Conservation (phyloP, 1,140 invertebrate species). For the Phocides pigmalion region DNA sequence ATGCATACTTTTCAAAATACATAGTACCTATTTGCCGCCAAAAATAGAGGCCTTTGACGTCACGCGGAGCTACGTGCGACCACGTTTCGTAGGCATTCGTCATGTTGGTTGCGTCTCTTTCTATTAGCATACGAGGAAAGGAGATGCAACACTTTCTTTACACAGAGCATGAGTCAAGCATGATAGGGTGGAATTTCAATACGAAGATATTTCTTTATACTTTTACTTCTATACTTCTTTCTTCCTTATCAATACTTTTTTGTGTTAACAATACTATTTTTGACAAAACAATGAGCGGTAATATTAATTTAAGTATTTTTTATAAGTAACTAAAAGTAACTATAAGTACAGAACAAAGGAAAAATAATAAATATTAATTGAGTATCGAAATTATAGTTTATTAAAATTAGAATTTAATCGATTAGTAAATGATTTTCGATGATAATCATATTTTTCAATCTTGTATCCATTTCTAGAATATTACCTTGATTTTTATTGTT, state of each 20-base stretch:
- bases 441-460: too few species aligned
- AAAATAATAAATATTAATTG: too few species aligned
- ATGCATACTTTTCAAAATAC: conserved; percentile 14
- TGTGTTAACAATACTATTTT: too few species aligned
- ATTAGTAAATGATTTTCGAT: too few species aligned
- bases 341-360: too few species aligned
- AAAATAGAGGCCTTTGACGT: conserved; percentile 25
- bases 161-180: conserved; percentile 15
- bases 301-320: too few species aligned
- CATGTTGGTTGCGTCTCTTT: conserved; percentile 11
- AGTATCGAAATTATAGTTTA: too few species aligned
- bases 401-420: too few species aligned
- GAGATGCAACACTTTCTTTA: conserved; percentile 6
- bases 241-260: too few species aligned
- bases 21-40: conserved; percentile 3
- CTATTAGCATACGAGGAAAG: not conserved
- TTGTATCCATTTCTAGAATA: too few species aligned
- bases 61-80: not conserved
- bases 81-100: conserved; percentile 12
- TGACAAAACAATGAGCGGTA: too few species aligned
- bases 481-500: not conserved
- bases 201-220: conserved; percentile 5
- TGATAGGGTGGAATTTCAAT: conserved; percentile 21
- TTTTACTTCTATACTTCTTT: conserved; percentile 10
- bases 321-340: too few species aligned